Base-by-base conservation (phyloP, 2,113 vertebrate species). In the Microcebus jonahi region DNA sequence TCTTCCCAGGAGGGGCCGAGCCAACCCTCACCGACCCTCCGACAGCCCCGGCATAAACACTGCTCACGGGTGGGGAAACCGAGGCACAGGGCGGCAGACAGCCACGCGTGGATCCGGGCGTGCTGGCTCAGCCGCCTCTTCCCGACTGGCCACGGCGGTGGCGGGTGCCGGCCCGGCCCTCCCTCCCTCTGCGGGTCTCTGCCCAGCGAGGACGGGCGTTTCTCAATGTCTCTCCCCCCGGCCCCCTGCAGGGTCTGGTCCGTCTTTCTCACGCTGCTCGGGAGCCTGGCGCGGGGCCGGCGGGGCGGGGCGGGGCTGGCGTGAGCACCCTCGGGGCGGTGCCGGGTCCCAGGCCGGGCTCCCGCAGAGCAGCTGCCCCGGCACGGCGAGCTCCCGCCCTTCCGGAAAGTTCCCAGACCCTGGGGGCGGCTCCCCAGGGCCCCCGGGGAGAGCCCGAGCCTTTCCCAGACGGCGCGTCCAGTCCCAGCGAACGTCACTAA, bases 331-430 rank as follows among this genome's bases (percentile, higher is more conserved):
- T 27, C 23, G 39, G 71, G 48, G 29, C 12, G 27, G 5, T 7
- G 39, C 11, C 6, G 0, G 3, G 34, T 42, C 17, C 45, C 39
- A 65, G 63, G 63, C 63, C 23, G 20, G 42, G 25, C 31, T 42
- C 27, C 59, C 29, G 12, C n/a, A 10, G 11, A 3, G 27, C 1
- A 9, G 55, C 23, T 12, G 4, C 20, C 20, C 36, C 59, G 67
- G n/a, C 3, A 5, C 20, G 45, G 34, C 68, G 1, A 18, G 21
- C 88, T 82, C 77, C 39, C 36, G 21, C 39, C 48, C 36, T 31
- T 57, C 5, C 15, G 63, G 94, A 88, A 95, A 82, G 50, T 94
- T 97, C 97, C 95, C 96, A 97, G 95, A 81, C 68, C 68, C 55
- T 0, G 10, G 85, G 6, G 12, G 57, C 36, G 6, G 12, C 50